Percentiles rank a stretch among this genome's conserved stretches.
Conservation (phyloP, 2,797 vertebrate genomes). For the Dendrocincla fuliginosa region DNA sequence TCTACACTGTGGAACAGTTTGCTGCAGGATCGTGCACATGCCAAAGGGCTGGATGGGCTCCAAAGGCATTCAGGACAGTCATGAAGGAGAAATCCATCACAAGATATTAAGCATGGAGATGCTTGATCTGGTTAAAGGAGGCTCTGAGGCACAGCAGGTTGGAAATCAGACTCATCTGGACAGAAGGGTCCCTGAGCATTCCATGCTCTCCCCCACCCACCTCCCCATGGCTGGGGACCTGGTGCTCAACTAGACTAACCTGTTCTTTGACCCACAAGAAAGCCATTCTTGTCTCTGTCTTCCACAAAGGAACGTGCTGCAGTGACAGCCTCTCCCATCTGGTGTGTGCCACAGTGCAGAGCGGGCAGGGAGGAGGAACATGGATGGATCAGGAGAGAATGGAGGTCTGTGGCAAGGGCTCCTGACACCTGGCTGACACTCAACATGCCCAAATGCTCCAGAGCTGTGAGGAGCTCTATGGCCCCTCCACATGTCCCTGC, state of each 20-base stretch:
- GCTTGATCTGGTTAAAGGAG: not conserved
- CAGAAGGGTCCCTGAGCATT: not conserved
- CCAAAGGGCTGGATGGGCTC: not conserved
- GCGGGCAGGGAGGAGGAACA: not conserved
- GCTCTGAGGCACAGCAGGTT: not conserved
- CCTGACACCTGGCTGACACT: not conserved
- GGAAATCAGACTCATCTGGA: not conserved
- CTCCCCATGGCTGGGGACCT: not conserved
- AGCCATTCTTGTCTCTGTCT: not conserved
- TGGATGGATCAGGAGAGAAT: accelerated
- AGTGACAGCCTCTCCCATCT: not conserved
- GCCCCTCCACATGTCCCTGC: not conserved
- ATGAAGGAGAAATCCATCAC: not conserved
- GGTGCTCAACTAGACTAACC: not conserved
- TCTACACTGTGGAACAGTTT: not conserved
- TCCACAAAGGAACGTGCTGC: not conserved
- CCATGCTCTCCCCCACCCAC: not conserved
- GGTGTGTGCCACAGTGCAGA: not conserved
- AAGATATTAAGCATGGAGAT: not conserved
- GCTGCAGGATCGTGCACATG: not conserved
- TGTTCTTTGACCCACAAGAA: not conserved
- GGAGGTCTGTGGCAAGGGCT: not conserved
- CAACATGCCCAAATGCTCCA: not conserved
- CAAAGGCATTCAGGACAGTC: not conserved
- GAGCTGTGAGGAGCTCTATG: not conserved